A percentile compares a stretch with the other conserved stretches of the same genome.
Conservation (phyloP, 2,888 invertebrate genomes). For the Leuctra nigra region DNA sequence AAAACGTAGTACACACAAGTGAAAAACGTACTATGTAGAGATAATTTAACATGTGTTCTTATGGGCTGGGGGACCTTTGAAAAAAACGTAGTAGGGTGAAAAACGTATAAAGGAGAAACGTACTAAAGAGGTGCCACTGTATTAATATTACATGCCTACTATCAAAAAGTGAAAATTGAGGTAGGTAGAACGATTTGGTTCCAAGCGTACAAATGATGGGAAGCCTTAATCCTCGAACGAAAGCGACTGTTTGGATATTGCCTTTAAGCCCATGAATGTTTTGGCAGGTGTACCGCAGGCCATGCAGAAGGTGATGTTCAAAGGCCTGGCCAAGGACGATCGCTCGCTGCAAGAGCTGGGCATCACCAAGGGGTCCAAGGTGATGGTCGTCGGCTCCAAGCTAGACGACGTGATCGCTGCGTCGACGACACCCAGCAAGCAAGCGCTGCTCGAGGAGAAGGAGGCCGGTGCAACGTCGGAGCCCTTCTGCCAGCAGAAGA, state of each 20-base stretch:
- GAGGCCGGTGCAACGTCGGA: conserved; percentile 55
- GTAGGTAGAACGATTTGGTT: background rate
- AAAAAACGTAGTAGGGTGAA: no score
- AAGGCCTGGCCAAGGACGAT: conserved; percentile 79
- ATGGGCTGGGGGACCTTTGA: no score
- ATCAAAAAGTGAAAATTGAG: background rate
- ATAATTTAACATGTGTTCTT: no score
- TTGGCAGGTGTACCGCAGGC: conserved; percentile 64
- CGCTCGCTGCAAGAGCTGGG: conserved; percentile 72
- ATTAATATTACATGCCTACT: no score
- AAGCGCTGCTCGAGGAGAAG: conserved; percentile 61
- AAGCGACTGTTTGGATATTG: background rate
- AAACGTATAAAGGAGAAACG: no score
- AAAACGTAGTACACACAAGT: no score
- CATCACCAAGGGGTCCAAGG: conserved; percentile 73
- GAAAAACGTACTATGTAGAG: no score
- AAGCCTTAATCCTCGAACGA: background rate
- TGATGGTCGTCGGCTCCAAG: conserved; percentile 87
- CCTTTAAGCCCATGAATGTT: background rate
- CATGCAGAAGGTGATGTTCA: conserved; percentile 85
- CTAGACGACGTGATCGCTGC: conserved; percentile 79
- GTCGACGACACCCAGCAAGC: conserved; percentile 58
- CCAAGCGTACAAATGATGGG: background rate
- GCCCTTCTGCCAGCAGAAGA: conserved; percentile 66
- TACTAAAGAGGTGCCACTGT: no score